Evolutionary conservation across 2,888 invertebrate genomes (phyloP).

Genomic region (Temnothorax unifasciatus): DNA sequence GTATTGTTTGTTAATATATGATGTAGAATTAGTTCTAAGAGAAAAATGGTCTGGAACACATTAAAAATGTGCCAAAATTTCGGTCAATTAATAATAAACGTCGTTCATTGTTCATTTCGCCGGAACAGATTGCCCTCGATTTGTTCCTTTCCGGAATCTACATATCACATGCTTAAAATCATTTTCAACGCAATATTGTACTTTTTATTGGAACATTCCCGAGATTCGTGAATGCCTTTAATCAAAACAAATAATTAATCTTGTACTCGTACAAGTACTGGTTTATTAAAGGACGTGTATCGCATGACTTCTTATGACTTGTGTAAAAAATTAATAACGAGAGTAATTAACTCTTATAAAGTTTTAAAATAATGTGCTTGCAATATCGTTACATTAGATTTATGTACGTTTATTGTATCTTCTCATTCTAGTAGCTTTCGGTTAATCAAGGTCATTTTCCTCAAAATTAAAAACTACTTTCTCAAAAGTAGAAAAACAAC

Average conservation of each 20-base stretch:
- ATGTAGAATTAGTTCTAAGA: conserved; percentile 73
- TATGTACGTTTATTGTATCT: neutral
- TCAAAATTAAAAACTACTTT: conserved; percentile 1
- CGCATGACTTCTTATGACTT: too few relatives aligned
- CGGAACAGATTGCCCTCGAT: conserved; percentile 32
- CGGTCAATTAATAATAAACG: conserved; percentile 74
- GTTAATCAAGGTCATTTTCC: neutral
- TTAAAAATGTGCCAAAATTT: conserved; percentile 83
- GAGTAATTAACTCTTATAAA: neutral
- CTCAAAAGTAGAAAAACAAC: neutral
- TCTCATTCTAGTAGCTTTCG: neutral
- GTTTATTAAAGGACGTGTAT: too few relatives aligned
- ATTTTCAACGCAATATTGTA: conserved; percentile 53
- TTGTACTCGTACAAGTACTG: neutral
- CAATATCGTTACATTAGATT: neutral
- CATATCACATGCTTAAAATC: conserved; percentile 63
- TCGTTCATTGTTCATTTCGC: conserved; percentile 58
- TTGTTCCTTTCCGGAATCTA: conserved; percentile 53
- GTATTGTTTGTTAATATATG: conserved; percentile 50
- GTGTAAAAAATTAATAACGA: too few relatives aligned
- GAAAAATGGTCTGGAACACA: conserved; percentile 86
- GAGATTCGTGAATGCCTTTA: conserved; percentile 37
- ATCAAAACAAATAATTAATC: conserved; percentile 22
- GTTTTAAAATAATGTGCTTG: neutral
- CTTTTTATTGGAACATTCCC: conserved; percentile 6